A percentile compares a stretch with the other conserved stretches of the same genome.
Evolutionary conservation across 2,888 invertebrate species (phyloP).

Genomic region (Scaptomyza polygonia): DNA sequence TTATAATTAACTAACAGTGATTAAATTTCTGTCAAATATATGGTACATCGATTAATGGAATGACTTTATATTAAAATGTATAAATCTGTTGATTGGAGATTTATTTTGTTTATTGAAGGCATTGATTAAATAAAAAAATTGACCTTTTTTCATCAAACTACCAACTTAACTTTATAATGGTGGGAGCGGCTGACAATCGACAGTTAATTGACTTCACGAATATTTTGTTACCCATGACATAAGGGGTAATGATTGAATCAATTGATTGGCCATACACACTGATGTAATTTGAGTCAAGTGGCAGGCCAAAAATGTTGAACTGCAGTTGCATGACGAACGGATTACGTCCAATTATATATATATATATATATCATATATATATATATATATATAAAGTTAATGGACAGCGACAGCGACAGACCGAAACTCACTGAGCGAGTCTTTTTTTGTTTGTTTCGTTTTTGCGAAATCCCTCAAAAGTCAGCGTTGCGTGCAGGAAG

Average conservation of each 20-base stretch:
- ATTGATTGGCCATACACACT: not conserved
- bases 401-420: slow-evolving; percentile 23
- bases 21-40: too few species aligned
- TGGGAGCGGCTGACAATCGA: not conserved
- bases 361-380: not conserved
- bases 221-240: not conserved
- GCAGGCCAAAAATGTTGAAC: not conserved
- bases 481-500: slow-evolving; percentile 57
- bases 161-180: not conserved
- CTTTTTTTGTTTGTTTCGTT: slow-evolving; percentile 5
- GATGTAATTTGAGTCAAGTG: slow-evolving; percentile 11
- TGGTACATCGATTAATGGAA: too few species aligned
- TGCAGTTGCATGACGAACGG: slow-evolving; percentile 50
- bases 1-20: too few species aligned
- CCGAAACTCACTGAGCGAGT: slow-evolving; percentile 45
- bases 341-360: slow-evolving; percentile 28
- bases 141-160: not conserved
- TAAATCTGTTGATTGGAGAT: not conserved
- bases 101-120: not conserved
- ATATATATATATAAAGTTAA: slow-evolving; percentile 8
- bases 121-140: not conserved
- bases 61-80: too few species aligned
- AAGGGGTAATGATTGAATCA: slow-evolving; percentile 2
- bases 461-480: slow-evolving; percentile 54
- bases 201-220: not conserved